Evolutionary conservation across 2,113 vertebrate genomes (phyloP).

Genomic region (Glaucomys volans): DNA sequence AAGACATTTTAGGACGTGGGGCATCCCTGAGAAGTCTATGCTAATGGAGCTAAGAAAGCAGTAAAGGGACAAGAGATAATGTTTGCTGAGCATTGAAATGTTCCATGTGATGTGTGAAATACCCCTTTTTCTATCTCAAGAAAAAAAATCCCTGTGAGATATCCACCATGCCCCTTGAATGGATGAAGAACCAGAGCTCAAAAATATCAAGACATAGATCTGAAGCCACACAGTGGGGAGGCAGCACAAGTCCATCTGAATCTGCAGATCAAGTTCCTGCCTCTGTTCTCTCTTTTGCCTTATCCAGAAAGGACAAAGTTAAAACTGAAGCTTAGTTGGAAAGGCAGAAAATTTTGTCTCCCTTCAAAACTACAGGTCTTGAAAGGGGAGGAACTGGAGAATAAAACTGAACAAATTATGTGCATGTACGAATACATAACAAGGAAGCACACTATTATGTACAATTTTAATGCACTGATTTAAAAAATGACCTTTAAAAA

Average conservation of each 20-base stretch:
- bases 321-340: not conserved
- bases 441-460: too few species aligned
- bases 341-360: not conserved
- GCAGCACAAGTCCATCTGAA: not conserved
- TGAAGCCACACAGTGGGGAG: not conserved
- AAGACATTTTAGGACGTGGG: not conserved
- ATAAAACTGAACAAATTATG: too few species aligned
- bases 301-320: not conserved
- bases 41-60: not conserved
- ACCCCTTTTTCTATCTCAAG: not conserved
- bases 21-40: not conserved
- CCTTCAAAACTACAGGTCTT: not conserved
- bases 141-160: not conserved
- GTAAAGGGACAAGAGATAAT: not conserved
- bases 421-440: too few species aligned
- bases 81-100: not conserved
- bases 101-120: not conserved
- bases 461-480: too few species aligned
- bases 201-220: not conserved
- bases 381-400: too few species aligned
- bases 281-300: not conserved
- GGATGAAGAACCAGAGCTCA: not conserved
- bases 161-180: not conserved
- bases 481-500: too few species aligned
- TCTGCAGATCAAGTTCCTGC: not conserved